Conservation (phyloP, 2,113 vertebrate species). For the Euleptes europaea region DNA sequence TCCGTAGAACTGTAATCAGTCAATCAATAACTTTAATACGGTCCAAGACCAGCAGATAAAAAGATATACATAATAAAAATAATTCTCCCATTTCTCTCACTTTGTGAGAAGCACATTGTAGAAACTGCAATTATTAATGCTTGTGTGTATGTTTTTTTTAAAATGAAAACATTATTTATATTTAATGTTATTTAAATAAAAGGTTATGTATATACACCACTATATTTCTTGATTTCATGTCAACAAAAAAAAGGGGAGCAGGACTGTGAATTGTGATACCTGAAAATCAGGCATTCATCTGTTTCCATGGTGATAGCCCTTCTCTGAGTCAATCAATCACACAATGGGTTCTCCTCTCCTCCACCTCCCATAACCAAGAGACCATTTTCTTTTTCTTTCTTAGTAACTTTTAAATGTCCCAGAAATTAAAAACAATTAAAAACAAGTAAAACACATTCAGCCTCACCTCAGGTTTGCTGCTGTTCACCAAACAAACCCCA, state of each 20-base stretch:
- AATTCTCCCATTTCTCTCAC: not conserved
- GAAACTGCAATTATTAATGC: not conserved
- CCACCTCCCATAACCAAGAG: constrained; percentile 41
- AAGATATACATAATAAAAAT: not conserved
- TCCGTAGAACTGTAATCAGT: not conserved
- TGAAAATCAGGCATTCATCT: constrained; percentile 73
- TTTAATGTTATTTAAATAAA: too few species aligned
- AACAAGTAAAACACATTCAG: not conserved
- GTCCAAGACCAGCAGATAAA: too few species aligned
- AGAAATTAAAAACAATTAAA: not conserved
- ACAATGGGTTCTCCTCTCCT: constrained; percentile 65
- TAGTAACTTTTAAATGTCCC: too few species aligned
- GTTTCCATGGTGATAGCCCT: constrained; percentile 79
- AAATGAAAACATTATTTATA: fast-evolving
- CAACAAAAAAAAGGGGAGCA: constrained; percentile 54
- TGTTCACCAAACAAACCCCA: not conserved
- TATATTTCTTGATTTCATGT: constrained; percentile 37
- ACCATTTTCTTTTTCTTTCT: constrained; percentile 36
- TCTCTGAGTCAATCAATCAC: constrained; percentile 71
- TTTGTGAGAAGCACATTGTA: constrained; percentile 34
- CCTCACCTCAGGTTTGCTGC: not conserved
- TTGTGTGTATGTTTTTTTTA: not conserved
- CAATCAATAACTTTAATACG: too few species aligned
- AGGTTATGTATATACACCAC: not conserved
- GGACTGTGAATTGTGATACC: constrained; percentile 57